Evolutionary conservation across 1,140 invertebrate genomes (phyloP), one percentile per base, ranked within the genome.

Genomic region (Lordiphosa stackelbergi): DNA sequence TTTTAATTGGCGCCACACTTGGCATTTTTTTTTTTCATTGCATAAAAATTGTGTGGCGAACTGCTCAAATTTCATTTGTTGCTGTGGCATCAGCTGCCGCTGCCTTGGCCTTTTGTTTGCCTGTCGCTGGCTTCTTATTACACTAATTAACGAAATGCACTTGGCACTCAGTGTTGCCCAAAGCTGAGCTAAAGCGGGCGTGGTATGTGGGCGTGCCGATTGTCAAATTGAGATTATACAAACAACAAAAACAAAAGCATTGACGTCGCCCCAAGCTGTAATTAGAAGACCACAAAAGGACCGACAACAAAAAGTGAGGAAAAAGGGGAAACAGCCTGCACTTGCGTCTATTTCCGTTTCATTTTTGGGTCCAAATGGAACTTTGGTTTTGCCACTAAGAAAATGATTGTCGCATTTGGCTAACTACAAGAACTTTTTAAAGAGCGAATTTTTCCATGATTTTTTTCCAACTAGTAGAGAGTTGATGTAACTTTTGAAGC

Each of bases 131-230:
- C 52, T 10, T 69, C 40, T 53, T 53, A 64, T 77, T 81, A 81
- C 72, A 83, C 78, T 83, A 83, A 83, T 83, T 83, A 83, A 84
- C 78, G 73, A 73, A 83, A 83, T 83, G 77, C 78, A 83, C 69
- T 83, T 77, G 72, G 63, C 77, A 43, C 35, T 37, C 53, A 35
- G 24, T 36, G 28, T 45, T 24, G 47, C 40, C 16, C 12, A 11
- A 34, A 35, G 22, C 12, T 41, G 24, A 11, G 38, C 34, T 37
- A 16, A 36, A 13, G 16, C 3, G 41, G 57, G 42, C 45, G 51
- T 49, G 31, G 19, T 46, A 46, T 59, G 60, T 69, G 48, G 58
- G 57, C 58, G 65, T 59, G 66, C 28, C 38, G 59, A 69, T 74
- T 73, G 54, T 73, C 60, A 74, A 74, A 73, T 70, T 59, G 58